These are phyloP conservation scores for Oncorhynchus nerka DNA, from an alignment of 2,113 vertebrate species.

Conservation along the genomic window DNA sequence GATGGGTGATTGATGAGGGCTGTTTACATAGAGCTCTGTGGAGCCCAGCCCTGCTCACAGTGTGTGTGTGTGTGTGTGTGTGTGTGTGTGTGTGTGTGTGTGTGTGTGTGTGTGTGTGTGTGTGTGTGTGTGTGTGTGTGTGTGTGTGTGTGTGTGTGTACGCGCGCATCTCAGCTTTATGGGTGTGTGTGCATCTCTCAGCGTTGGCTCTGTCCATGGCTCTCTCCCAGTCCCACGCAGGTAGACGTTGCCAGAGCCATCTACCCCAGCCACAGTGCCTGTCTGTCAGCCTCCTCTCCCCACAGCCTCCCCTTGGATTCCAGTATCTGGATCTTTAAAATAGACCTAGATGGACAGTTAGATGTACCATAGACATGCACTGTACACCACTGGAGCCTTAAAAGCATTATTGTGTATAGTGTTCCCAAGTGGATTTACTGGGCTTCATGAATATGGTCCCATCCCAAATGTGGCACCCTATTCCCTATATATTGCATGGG, in stretches of 20 bases:
- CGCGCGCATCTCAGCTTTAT: not conserved
- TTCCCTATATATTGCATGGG: too few species aligned
- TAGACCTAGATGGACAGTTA: slow-evolving; percentile 15
- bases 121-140: slow-evolving; percentile 13
- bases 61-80: slow-evolving; percentile 12
- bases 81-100: slow-evolving; percentile 16
- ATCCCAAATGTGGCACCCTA: too few species aligned
- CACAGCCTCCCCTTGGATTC: slow-evolving; percentile 29
- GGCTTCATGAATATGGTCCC: not conserved
- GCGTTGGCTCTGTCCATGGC: not conserved
- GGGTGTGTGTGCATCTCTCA: slow-evolving; percentile 1
- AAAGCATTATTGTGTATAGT: slow-evolving; percentile 8
- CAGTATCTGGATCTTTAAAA: slow-evolving; percentile 42
- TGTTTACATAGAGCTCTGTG: slow-evolving; percentile 41
- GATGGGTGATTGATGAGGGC: slow-evolving; percentile 59
- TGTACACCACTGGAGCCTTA: slow-evolving; percentile 12
- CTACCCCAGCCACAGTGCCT: slow-evolving; percentile 30
- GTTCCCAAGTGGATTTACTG: slow-evolving; percentile 21
- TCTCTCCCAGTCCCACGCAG: not conserved
- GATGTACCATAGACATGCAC: not conserved
- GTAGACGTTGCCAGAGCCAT: too few species aligned
- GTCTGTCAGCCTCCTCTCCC: slow-evolving; percentile 24
- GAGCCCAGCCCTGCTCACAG: slow-evolving; percentile 19
- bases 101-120: slow-evolving; percentile 5
- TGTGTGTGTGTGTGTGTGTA: slow-evolving; percentile 7